Conservation (phyloP, 2,888 invertebrate genomes). For the Limnephilus rhombicus region DNA sequence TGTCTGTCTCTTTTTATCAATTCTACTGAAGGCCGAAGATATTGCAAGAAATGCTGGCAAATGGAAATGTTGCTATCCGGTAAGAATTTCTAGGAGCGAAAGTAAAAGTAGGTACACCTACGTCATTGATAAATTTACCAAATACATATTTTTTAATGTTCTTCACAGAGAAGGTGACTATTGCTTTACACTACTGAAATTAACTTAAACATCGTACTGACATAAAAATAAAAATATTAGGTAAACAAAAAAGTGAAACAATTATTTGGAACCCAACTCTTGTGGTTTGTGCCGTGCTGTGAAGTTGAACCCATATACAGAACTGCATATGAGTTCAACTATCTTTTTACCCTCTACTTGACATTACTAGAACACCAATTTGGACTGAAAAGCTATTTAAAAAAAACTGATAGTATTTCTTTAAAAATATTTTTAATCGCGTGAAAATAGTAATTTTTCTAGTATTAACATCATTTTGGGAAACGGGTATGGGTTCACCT, state of each 20-base stretch:
- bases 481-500: too few species aligned
- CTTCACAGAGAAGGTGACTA: not conserved
- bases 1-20: slow-evolving; percentile 33
- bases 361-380: too few species aligned
- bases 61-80: slow-evolving; percentile 34
- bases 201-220: not conserved
- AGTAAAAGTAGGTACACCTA: slow-evolving; percentile 21
- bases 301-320: too few species aligned
- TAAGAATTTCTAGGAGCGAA: not conserved
- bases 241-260: too few species aligned
- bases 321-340: not conserved
- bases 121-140: not conserved
- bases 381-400: too few species aligned
- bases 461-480: too few species aligned
- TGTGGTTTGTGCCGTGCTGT: not conserved
- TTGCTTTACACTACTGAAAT: not conserved
- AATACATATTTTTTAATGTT: not conserved
- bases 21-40: slow-evolving; percentile 51
- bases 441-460: too few species aligned
- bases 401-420: too few species aligned
- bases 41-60: slow-evolving; percentile 43
- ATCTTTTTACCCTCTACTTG: not conserved
- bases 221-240: not conserved
- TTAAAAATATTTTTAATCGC: too few species aligned
- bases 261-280: too few species aligned